Evolutionary conservation across 2,113 vertebrate species (phyloP).

Genomic region (Corynorhinus townsendii): DNA sequence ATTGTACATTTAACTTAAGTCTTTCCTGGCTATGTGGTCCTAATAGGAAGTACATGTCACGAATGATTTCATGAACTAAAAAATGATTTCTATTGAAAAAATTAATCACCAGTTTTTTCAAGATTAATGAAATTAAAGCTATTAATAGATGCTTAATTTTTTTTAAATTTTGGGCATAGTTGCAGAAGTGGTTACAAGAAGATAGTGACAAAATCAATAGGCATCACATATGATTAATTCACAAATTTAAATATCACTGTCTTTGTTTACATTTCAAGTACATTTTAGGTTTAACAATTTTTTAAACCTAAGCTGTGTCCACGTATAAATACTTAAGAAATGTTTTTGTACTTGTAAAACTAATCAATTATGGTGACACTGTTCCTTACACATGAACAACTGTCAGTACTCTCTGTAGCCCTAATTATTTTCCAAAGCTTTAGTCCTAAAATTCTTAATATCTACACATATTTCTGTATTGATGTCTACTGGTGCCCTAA

Average conservation of each 20-base stretch:
- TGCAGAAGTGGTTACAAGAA: background rate
- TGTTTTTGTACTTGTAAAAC: slow-evolving; percentile 1
- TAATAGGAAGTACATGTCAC: background rate
- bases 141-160: background rate
- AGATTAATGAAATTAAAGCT: background rate
- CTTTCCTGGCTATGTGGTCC: background rate
- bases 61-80: background rate
- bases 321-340: slow-evolving; percentile 1
- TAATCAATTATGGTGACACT: background rate
- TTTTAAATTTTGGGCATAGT: background rate
- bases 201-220: background rate
- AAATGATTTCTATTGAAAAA: background rate
- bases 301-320: background rate
- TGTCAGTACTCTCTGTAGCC: background rate
- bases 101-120: background rate
- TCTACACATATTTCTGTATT: background rate
- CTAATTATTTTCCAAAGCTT: background rate
- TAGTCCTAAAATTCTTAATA: background rate
- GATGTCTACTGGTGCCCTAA: background rate
- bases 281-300: background rate
- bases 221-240: background rate
- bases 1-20: background rate
- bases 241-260: background rate
- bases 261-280: slow-evolving; percentile 12
- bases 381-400: background rate